These are phyloP conservation scores for Calameuta filiformis DNA, from an alignment of 2,888 invertebrate species.

Conservation along the genomic window DNA sequence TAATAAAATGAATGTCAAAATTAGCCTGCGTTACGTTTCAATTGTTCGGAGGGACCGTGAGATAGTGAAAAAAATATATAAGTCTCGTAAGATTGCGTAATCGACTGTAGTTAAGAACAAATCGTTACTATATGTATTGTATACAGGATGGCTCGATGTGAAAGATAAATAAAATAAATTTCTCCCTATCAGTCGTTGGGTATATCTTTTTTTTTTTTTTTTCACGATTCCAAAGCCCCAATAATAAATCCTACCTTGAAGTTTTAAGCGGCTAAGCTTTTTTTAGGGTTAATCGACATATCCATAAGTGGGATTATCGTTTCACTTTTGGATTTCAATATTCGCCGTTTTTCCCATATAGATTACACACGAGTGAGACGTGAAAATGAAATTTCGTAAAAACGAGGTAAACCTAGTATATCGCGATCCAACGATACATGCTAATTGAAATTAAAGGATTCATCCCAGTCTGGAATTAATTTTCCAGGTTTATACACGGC, in stretches of 20 bases:
- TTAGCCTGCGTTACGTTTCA: no score
- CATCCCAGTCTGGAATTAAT: background rate
- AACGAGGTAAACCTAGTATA: background rate
- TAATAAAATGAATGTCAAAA: no score
- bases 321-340: background rate
- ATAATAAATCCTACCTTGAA: background rate
- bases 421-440: background rate
- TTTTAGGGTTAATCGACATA: background rate
- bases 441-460: background rate
- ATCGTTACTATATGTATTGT: no score
- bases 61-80: no score
- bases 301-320: background rate
- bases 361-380: no score
- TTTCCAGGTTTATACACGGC: background rate
- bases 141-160: background rate
- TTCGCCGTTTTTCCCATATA: background rate
- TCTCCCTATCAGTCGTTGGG: background rate
- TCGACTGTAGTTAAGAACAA: background rate
- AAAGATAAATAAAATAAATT: background rate
- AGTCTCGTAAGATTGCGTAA: background rate
- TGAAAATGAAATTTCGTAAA: no score
- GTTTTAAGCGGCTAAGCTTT: background rate
- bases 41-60: no score
- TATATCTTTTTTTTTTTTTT: background rate
- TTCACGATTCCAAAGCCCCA: background rate